These are phyloP conservation scores for Pangasius larnaudii DNA, from an alignment of 2,797 vertebrate genomes.

Conservation along the genomic window DNA sequence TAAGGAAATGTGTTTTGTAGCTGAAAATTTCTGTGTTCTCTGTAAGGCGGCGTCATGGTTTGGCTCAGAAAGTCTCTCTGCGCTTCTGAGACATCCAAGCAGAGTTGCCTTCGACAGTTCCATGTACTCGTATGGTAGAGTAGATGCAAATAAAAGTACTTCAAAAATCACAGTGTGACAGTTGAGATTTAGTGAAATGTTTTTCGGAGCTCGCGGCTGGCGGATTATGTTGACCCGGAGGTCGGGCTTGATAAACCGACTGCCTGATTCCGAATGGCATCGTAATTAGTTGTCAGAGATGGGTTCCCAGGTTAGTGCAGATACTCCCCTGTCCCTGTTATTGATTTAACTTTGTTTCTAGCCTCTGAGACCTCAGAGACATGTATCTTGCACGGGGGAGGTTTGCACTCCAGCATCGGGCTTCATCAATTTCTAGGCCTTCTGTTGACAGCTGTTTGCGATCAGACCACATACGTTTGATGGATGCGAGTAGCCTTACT, in stretches of 20 bases:
- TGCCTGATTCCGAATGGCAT: conserved; percentile 64
- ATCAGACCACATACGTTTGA: conserved; percentile 69
- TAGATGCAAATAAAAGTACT: conserved; percentile 26
- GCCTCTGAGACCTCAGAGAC: conserved; percentile 69
- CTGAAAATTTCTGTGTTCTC: not conserved
- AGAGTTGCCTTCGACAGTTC: not conserved
- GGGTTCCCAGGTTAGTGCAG: conserved; percentile 66
- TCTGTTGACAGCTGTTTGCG: conserved; percentile 72
- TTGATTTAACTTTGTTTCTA: conserved; percentile 72
- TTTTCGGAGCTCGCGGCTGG: conserved; percentile 11
- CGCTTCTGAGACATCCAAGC: not conserved
- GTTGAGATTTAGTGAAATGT: conserved; percentile 41
- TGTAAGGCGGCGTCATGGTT: not conserved
- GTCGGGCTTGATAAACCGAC: conserved; percentile 68
- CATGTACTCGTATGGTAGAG: not conserved
- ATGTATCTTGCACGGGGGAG: conserved; percentile 68
- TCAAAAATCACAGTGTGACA: conserved; percentile 7
- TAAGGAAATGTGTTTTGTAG: conserved; percentile 16
- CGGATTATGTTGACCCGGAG: conserved; percentile 46
- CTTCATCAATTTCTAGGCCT: conserved; percentile 74
- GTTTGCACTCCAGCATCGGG: conserved; percentile 64
- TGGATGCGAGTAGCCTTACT: conserved; percentile 64
- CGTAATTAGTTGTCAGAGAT: conserved; percentile 70
- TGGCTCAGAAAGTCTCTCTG: not conserved
- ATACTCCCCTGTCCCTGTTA: conserved; percentile 67